phyloP scores from a whole-genome alignment of 1,140 invertebrate genomes.

The Anthonomus grandis region DNA sequence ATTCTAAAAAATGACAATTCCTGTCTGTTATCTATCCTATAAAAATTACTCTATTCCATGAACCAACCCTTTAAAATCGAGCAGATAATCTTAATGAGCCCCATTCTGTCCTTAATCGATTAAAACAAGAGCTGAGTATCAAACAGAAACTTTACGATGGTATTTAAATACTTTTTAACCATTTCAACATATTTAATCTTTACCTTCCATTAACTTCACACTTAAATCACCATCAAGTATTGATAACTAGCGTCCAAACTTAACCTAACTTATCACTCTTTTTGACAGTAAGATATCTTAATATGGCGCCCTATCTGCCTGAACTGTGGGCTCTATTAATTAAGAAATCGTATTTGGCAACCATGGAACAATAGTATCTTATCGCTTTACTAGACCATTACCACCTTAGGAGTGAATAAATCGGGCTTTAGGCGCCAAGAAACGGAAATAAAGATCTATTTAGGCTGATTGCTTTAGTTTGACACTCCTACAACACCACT shows the following conservation, averaged over 20 bases:
- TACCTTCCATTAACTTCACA: constrained; percentile 29
- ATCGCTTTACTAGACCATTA: constrained; percentile 22
- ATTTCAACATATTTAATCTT: constrained; percentile 29
- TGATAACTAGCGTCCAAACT: neutral
- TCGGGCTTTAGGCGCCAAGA: constrained; percentile 7
- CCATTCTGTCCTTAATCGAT: neutral
- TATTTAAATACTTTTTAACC: constrained; percentile 26
- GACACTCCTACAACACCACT: constrained; percentile 3
- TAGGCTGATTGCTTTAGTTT: constrained; percentile 7
- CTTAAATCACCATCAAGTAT: constrained; percentile 13
- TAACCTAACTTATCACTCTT: constrained; percentile 5
- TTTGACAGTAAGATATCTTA: constrained; percentile 27
- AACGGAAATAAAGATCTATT: neutral
- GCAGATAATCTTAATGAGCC: neutral
- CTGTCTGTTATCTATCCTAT: neutral
- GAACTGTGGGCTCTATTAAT: constrained; percentile 25
- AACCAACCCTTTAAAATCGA: neutral
- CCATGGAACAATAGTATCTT: constrained; percentile 17
- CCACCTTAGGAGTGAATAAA: constrained; percentile 1
- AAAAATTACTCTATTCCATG: neutral
- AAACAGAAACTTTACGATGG: constrained; percentile 8
- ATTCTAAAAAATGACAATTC: no score
- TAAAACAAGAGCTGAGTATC: neutral
- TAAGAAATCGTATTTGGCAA: constrained; percentile 18
- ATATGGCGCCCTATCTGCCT: constrained; percentile 27